Conservation (phyloP, 2,797 vertebrate species). For the Thunnus albacares region DNA sequence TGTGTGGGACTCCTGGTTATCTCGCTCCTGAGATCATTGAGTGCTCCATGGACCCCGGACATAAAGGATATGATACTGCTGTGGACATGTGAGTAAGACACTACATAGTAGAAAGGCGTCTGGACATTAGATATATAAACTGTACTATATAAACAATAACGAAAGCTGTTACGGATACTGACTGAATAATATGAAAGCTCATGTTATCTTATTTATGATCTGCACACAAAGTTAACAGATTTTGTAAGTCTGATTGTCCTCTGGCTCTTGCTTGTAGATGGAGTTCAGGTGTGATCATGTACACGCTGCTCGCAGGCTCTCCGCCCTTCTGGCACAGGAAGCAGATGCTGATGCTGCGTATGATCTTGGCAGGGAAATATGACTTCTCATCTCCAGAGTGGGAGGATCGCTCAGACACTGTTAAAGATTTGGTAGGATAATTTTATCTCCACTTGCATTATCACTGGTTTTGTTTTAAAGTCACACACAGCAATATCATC, state of each 20-base stretch:
- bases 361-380: conserved; percentile 94
- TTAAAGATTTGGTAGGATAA: conserved; percentile 93
- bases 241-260: not conserved
- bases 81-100: conserved; percentile 93
- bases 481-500: too few relatives aligned
- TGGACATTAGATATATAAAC: too few relatives aligned
- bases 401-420: conserved; percentile 96
- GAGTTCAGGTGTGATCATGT: conserved; percentile 98
- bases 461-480: not conserved
- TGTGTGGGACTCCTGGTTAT: conserved; percentile 97
- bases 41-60: conserved; percentile 94
- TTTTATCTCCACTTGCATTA: not conserved
- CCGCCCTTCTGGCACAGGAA: conserved; percentile 99
- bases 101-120: not conserved
- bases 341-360: conserved; percentile 98
- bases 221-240: not conserved
- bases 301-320: conserved; percentile 95
- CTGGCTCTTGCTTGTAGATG: conserved; percentile 85
- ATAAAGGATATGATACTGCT: conserved; percentile 92
- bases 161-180: not conserved
- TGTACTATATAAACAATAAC: not conserved
- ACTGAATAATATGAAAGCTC: not conserved
- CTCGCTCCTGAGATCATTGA: conserved; percentile 97
- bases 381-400: conserved; percentile 94
- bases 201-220: not conserved